Evolutionary conservation across 2,113 vertebrate genomes (phyloP).

Genomic region (Elachura formosa): DNA sequence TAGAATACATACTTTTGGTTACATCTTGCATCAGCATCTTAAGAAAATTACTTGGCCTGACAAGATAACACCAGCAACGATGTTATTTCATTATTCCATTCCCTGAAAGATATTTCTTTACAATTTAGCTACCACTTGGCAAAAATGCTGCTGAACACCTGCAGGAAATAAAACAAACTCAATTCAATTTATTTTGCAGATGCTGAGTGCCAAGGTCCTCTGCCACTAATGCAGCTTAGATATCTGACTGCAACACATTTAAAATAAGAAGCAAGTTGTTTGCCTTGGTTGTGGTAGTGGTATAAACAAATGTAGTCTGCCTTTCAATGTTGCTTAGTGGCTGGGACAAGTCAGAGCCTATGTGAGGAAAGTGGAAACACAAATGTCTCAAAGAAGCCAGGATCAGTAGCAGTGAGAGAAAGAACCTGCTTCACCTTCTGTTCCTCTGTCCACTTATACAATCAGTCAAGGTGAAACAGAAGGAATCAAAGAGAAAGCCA

Average conservation of each 20-base stretch:
- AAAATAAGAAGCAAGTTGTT: slow-evolving; percentile 53
- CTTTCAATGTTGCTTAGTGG: background rate
- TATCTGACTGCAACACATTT: slow-evolving; percentile 41
- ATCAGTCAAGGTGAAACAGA: background rate
- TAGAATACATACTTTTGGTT: too few relatives aligned
- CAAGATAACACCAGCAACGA: slow-evolving; percentile 26
- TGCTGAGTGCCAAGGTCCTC: slow-evolving; percentile 40
- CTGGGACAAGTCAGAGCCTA: background rate
- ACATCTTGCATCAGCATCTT: too few relatives aligned
- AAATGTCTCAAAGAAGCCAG: background rate
- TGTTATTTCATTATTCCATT: slow-evolving; percentile 60
- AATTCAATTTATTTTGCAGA: slow-evolving; percentile 50
- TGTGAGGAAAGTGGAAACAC: background rate
- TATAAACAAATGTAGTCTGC: slow-evolving; percentile 34
- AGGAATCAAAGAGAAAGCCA: background rate
- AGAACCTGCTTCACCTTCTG: background rate
- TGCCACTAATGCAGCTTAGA: slow-evolving; percentile 21
- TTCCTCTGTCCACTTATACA: background rate
- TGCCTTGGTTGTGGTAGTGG: slow-evolving; percentile 11
- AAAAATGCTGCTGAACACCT: slow-evolving; percentile 57
- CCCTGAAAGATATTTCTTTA: slow-evolving; percentile 50
- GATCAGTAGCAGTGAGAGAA: background rate
- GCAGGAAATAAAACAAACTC: slow-evolving; percentile 49
- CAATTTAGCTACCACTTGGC: slow-evolving; percentile 42
- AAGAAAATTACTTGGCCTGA: too few relatives aligned